phyloP scores from a whole-genome alignment of 2,797 vertebrate species.

The Euthynnus affinis region DNA sequence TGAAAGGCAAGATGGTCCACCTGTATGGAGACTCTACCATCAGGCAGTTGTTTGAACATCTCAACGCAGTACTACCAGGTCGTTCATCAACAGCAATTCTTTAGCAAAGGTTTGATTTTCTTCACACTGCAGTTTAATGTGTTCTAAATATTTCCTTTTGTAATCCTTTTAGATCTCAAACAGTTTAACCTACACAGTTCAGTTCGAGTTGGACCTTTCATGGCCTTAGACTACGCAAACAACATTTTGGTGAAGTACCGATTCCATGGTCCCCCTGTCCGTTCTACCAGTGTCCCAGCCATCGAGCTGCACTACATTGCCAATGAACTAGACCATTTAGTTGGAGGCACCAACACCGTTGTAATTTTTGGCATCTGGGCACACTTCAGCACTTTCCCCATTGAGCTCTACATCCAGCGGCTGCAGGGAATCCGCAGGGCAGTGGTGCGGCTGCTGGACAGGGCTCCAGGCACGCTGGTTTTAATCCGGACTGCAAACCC shows the following conservation, averaged over 20 bases:
- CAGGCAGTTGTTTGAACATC: no score
- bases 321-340: no score
- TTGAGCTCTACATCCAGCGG: slow-evolving; percentile 90
- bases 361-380: slow-evolving; percentile 90
- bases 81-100: no score
- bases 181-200: slow-evolving; percentile 89
- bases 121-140: slow-evolving; percentile 82
- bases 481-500: slow-evolving; percentile 90
- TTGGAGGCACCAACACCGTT: slow-evolving; percentile 77
- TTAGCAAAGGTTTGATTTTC: no score
- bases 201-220: slow-evolving; percentile 89
- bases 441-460: slow-evolving; percentile 86
- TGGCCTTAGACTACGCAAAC: slow-evolving; percentile 89
- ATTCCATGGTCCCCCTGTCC: slow-evolving; percentile 92
- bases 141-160: background rate
- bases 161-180: slow-evolving; percentile 84
- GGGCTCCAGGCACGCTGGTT: slow-evolving; percentile 90
- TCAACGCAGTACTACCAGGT: no score
- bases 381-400: slow-evolving; percentile 93
- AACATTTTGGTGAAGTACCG: slow-evolving; percentile 89
- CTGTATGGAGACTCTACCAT: no score
- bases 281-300: slow-evolving; percentile 83
- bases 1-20: no score
- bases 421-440: slow-evolving; percentile 91
- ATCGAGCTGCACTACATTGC: slow-evolving; percentile 32